Evolutionary conservation across 2,888 invertebrate genomes (phyloP), one percentile per base, ranked within the genome.

Genomic region (Ernsta delagoae): DNA sequence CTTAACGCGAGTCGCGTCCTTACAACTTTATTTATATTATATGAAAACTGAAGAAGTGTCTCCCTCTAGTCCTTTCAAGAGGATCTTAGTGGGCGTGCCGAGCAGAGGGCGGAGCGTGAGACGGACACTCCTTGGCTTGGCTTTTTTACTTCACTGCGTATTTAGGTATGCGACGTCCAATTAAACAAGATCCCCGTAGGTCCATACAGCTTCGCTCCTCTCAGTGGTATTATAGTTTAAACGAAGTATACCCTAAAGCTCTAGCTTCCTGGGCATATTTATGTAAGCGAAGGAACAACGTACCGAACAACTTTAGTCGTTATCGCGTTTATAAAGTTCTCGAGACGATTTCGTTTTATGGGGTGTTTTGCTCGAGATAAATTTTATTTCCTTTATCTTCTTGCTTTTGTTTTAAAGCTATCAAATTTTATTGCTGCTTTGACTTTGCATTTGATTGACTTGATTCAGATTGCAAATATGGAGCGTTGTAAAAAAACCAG

Each of bases 301-400:
- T 90, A 81, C 78, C 77, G 89, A 86, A 88, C 90, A 93, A 93
- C 91, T 93, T 93, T 77, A 80, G 91, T 85, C 91, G 92, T 93
- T 93, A 93, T 92, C 93, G 88, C 91, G 86, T 89, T 92, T 92
- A 92, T 92, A 92, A 93, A 93, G 87, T 92, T 91, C 86, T 86
- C 85, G 89, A 89, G 90, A 90, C 90, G 85, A 88, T 91, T 91
- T 85, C 86, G 78, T 89, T 92, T 93, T 92, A 93, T 92, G 85
- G 92, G 92, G 93, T 92, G 93, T 92, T 92, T 92, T 90, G 90
- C 86, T 88, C 82, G 84, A 90, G 90, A 92, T 92, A 91, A 86
- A 88, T 85, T 90, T 91, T 90, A 90, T 92, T 88, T 86, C 84
- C 85, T 87, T 89, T 87, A 87, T 89, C 83, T 89, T 75, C 80